phyloP scores from a whole-genome alignment of 2,113 vertebrate species.

The Upupa epops region DNA sequence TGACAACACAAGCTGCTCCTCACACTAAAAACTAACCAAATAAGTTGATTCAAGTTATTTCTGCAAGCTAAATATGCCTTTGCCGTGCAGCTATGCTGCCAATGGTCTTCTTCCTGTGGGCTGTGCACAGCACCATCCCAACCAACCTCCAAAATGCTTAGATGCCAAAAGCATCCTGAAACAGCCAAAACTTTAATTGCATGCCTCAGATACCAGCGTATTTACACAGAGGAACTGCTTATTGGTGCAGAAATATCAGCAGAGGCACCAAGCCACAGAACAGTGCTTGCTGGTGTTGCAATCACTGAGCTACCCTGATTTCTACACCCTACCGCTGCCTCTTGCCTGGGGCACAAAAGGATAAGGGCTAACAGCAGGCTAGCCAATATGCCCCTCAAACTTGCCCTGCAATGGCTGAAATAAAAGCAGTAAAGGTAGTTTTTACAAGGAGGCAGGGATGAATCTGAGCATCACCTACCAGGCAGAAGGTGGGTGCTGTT shows the following conservation, averaged over 20 bases:
- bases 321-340: background rate
- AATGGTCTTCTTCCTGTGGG: rapidly evolving
- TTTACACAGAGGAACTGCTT: background rate
- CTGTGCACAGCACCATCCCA: background rate
- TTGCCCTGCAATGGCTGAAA: background rate
- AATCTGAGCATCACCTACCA: background rate
- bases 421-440: background rate
- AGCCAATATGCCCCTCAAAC: background rate
- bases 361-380: background rate
- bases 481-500: background rate
- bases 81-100: background rate
- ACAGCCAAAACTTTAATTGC: background rate
- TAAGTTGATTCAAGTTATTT: background rate
- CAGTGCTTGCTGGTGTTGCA: background rate
- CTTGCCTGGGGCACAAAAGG: background rate
- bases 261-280: background rate
- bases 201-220: background rate
- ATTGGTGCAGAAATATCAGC: background rate
- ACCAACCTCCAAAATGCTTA: background rate
- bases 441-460: background rate
- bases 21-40: background rate
- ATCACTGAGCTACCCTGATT: background rate
- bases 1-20: background rate
- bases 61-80: background rate
- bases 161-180: background rate